Base-by-base conservation (phyloP, 2,888 invertebrate species). In the Oegoconia quadripuncta region DNA sequence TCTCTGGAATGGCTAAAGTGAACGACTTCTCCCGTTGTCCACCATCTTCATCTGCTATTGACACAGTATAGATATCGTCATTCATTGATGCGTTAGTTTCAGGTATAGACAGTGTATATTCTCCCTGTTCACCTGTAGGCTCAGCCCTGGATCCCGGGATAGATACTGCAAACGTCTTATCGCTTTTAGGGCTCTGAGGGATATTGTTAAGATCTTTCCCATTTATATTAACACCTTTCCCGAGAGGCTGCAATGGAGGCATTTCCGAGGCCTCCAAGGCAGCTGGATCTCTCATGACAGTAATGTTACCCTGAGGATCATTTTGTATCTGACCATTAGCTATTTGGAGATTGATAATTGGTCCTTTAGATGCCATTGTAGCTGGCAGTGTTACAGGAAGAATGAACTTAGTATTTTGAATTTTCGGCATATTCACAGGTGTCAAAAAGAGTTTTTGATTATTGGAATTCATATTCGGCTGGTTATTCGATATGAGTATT, bases 271-370 rank as follows among this genome's bases (percentile, higher is more conserved):
- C 37, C 17, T 81, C 81, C 41, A 75, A 57, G 2, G 64, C 33
- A 18, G 52, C 62, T 27, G 76, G 62, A 46, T 89, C 89, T 52
- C 89, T 76, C 86, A 90, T 88, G 37, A 91, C 90, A 38, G 91
- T 91, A 30, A 91, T 89, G 31, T 89, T 89, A 11, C 90, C 90
- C 60, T 89, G 89, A 16, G 83, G 88, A 54, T 91, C 91, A 53
- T 89, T 87, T 54, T 89, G 90, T 42, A 91, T 79, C 64, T 90
- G 90, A 3, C 90, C 91, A 69, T 91, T 92, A 14, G 90, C 89
- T 59, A 93, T 91, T 79, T 93, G 92, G 42, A 92, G 79, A 68
- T 92, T 92, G 42, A 91, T 90, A 52, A 91, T 89, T 32, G 90
- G 90, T 6, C 89, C 88, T 59, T 90, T 88, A 8, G 87, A 86